Conservation (phyloP, 1,140 invertebrate genomes). For the Papilio glaucus region DNA sequence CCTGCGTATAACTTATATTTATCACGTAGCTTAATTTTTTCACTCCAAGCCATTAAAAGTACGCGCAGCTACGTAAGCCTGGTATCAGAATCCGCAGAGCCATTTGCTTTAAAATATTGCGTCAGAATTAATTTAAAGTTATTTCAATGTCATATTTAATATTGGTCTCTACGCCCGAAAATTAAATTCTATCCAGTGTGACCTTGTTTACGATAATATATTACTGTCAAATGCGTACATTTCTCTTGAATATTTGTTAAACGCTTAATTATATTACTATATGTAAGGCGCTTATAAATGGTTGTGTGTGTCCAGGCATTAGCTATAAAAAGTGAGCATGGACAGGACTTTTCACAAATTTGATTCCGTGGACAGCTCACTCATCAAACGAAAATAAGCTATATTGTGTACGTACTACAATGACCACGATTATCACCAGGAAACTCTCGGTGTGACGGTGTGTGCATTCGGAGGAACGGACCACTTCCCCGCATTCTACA, state of each 20-base stretch:
- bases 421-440: constrained; percentile 82
- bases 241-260: background rate
- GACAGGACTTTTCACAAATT: no score
- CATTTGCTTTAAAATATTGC: constrained; percentile 23
- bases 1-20: background rate
- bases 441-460: constrained; percentile 97
- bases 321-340: no score
- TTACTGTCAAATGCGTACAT: background rate
- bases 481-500: constrained; percentile 96
- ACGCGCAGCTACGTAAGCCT: background rate
- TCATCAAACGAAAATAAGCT: no score
- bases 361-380: no score
- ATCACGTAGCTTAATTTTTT: background rate
- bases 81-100: constrained; percentile 17
- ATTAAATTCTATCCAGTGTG: constrained; percentile 15
- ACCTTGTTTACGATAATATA: constrained; percentile 12
- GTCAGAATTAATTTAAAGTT: constrained; percentile 3
- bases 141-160: constrained; percentile 21
- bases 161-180: background rate
- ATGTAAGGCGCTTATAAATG: no score
- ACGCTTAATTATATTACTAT: no score
- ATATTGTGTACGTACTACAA: no score
- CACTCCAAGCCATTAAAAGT: constrained; percentile 12
- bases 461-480: constrained; percentile 86
- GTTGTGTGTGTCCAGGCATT: no score